Evolutionary conservation across 2,888 invertebrate species (phyloP).

Genomic region (Catonia carolina): DNA sequence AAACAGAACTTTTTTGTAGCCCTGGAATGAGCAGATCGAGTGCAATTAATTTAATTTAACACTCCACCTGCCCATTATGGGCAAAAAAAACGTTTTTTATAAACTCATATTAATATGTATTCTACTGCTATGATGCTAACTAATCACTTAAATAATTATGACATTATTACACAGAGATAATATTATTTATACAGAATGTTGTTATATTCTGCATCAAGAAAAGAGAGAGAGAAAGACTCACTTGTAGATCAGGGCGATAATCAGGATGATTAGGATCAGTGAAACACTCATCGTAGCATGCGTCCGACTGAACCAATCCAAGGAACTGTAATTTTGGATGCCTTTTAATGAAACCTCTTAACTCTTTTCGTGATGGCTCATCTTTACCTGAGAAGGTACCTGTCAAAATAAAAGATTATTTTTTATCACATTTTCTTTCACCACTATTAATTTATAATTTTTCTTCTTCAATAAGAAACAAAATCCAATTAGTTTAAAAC

Average conservation of each 20-base stretch:
- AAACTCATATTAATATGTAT: too few relatives aligned
- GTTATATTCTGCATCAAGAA: background rate
- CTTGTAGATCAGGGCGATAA: constrained; percentile 44
- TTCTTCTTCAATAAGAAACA: background rate
- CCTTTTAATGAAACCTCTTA: constrained; percentile 44
- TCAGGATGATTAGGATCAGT: constrained; percentile 43
- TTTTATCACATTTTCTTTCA: too few relatives aligned
- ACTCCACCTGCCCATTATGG: too few relatives aligned
- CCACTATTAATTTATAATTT: background rate
- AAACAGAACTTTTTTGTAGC: too few relatives aligned
- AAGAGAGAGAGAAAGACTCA: constrained; percentile 35
- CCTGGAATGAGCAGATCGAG: too few relatives aligned
- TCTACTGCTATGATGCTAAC: too few relatives aligned
- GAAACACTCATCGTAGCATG: constrained; percentile 49
- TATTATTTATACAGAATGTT: background rate
- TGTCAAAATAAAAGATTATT: background rate
- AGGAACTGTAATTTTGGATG: constrained; percentile 49
- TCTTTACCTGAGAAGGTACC: constrained; percentile 44
- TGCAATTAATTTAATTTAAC: too few relatives aligned
- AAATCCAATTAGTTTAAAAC: background rate
- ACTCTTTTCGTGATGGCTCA: constrained; percentile 44
- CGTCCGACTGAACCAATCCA: constrained; percentile 50
- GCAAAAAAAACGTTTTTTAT: too few relatives aligned
- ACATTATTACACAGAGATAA: background rate
- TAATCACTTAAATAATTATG: too few relatives aligned